These are phyloP conservation scores for Thalassaphorura encarpata DNA, from an alignment of 1,140 invertebrate genomes.

Conservation along the genomic window DNA sequence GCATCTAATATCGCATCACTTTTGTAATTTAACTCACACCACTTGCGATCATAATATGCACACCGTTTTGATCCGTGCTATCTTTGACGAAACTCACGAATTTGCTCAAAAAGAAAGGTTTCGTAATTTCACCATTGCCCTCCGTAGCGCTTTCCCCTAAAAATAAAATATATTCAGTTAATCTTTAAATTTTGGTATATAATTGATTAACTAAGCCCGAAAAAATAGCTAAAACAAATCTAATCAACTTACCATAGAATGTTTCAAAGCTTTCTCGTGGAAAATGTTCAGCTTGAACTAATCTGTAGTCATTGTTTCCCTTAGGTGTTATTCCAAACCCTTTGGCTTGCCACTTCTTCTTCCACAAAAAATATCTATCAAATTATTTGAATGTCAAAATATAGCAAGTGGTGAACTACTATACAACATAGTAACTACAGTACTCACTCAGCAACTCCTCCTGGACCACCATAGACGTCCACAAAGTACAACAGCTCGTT, in stretches of 20 bases:
- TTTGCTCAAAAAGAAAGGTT: constrained; percentile 67
- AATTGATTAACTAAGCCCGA: too few relatives aligned
- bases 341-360: constrained; percentile 74
- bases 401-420: too few relatives aligned
- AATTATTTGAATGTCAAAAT: constrained; percentile 40
- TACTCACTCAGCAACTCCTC: constrained; percentile 58
- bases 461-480: constrained; percentile 95
- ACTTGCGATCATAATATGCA: constrained; percentile 97
- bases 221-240: background rate
- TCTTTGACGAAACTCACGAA: constrained; percentile 63
- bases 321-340: constrained; percentile 91
- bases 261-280: constrained; percentile 82
- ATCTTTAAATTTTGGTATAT: too few relatives aligned
- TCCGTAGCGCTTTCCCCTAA: constrained; percentile 33
- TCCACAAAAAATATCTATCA: constrained; percentile 88
- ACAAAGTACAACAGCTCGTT: constrained; percentile 76
- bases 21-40: constrained; percentile 62
- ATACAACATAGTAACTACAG: too few relatives aligned
- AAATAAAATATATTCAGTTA: background rate
- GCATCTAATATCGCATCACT: too few relatives aligned
- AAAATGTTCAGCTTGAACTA: constrained; percentile 64
- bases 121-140: constrained; percentile 80
- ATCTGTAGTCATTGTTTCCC: constrained; percentile 79
- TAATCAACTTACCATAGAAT: constrained; percentile 60
- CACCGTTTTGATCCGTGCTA: constrained; percentile 66